phyloP scores from a whole-genome alignment of 2,113 vertebrate genomes.

The Semnornis frantzii region DNA sequence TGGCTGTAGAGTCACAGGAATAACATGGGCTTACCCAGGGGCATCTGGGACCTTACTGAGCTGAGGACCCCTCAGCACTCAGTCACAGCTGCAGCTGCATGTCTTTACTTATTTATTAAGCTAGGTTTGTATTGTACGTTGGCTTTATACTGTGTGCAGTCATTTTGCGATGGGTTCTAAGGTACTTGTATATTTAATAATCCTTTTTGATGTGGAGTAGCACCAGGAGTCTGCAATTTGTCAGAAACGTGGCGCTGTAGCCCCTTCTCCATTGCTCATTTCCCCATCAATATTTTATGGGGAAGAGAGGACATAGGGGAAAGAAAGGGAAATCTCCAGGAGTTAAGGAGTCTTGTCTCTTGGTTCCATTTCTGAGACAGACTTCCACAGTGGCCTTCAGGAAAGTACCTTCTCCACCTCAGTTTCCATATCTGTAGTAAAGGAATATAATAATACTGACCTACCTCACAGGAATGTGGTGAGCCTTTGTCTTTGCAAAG shows the following conservation, averaged over 20 bases:
- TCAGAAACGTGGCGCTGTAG: slow-evolving; percentile 19
- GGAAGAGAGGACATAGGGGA: background rate
- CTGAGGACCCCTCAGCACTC: background rate
- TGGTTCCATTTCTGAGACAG: background rate
- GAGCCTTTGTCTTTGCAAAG: slow-evolving; percentile 36
- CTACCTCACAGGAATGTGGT: slow-evolving; percentile 56
- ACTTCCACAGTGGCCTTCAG: background rate
- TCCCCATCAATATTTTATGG: background rate
- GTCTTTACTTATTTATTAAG: slow-evolving; percentile 79
- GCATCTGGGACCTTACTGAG: background rate
- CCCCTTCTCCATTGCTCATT: background rate
- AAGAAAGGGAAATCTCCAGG: background rate
- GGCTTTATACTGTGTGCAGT: slow-evolving; percentile 64
- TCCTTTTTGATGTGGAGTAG: background rate
- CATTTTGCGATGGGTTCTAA: slow-evolving; percentile 51
- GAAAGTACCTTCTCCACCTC: slow-evolving; percentile 26
- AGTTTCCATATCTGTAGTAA: background rate
- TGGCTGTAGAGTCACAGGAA: slow-evolving; percentile 83
- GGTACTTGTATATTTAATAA: slow-evolving; percentile 57
- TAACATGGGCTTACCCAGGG: background rate
- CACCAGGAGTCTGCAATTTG: slow-evolving; percentile 34
- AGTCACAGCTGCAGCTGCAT: slow-evolving; percentile 17
- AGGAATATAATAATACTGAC: slow-evolving; percentile 31
- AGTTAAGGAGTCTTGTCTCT: background rate
- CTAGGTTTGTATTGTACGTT: slow-evolving; percentile 45